Conservation (phyloP, 2,113 vertebrate genomes). For the Accipiter cooperii region DNA sequence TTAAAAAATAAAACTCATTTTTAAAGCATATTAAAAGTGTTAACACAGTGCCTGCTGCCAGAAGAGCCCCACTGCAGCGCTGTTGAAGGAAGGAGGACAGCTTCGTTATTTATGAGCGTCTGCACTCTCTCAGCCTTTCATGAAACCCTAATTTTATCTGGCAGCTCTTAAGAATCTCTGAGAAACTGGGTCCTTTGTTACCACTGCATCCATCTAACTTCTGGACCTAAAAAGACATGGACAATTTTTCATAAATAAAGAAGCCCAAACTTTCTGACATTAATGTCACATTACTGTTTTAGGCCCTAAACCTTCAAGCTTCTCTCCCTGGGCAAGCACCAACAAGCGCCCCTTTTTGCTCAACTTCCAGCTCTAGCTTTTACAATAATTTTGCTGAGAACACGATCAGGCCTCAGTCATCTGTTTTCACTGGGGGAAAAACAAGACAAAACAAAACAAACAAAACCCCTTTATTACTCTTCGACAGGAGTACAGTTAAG, state of each 20-base stretch:
- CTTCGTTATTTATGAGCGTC: constrained; percentile 57
- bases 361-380: neutral
- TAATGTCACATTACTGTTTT: neutral
- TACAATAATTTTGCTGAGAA: neutral
- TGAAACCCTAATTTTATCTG: constrained; percentile 61
- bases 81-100: constrained; percentile 61
- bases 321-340: neutral
- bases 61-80: neutral
- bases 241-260: neutral
- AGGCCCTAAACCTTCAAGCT: neutral
- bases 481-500: neutral
- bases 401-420: neutral
- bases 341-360: neutral
- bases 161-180: constrained; percentile 50
- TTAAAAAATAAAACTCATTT: neutral
- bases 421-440: neutral
- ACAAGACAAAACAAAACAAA: constrained; percentile 51
- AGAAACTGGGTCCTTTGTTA: constrained; percentile 45
- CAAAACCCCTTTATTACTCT: constrained; percentile 38
- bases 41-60: constrained; percentile 26
- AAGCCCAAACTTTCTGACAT: constrained; percentile 1
- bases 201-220: neutral
- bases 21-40: neutral
- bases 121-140: constrained; percentile 64
- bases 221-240: constrained; percentile 15